A percentile compares a stretch with the other conserved stretches of the same genome.
Conservation (phyloP, 2,888 invertebrate species). For the Drosophila heteroneura region DNA sequence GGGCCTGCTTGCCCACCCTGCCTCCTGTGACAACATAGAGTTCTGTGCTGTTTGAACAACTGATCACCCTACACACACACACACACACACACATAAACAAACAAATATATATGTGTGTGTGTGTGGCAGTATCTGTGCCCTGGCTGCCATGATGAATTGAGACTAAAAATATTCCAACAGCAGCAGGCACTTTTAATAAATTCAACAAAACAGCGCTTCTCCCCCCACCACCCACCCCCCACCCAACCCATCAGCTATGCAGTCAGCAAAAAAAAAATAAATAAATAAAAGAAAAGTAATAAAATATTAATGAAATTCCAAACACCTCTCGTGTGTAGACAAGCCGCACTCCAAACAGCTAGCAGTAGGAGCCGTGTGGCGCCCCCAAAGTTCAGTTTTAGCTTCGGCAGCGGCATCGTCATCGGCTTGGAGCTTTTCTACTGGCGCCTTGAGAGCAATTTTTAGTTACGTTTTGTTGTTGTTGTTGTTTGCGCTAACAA, state of each 20-base stretch:
- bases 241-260: conserved; percentile 10
- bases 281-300: conserved; percentile 66
- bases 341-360: conserved; percentile 9
- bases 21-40: conserved; percentile 2
- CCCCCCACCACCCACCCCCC: neutral
- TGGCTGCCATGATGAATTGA: conserved; percentile 32
- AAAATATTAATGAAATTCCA: conserved; percentile 84
- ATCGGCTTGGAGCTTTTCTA: conserved; percentile 24
- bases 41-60: conserved; percentile 40
- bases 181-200: conserved; percentile 68
- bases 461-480: conserved; percentile 41
- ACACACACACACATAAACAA: neutral
- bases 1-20: neutral
- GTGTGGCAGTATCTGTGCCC: neutral
- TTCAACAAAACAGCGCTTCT: conserved; percentile 55
- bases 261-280: conserved; percentile 41
- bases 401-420: neutral
- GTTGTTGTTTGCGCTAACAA: conserved; percentile 64
- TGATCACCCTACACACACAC: conserved; percentile 28
- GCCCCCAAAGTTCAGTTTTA: conserved; percentile 3
- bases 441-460: conserved; percentile 75
- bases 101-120: neutral
- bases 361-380: conserved; percentile 4
- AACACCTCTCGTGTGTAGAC: conserved; percentile 68
- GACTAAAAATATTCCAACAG: conserved; percentile 39